Evolutionary conservation across 2,888 invertebrate species (phyloP).

Genomic region (Lottia gigantea): DNA sequence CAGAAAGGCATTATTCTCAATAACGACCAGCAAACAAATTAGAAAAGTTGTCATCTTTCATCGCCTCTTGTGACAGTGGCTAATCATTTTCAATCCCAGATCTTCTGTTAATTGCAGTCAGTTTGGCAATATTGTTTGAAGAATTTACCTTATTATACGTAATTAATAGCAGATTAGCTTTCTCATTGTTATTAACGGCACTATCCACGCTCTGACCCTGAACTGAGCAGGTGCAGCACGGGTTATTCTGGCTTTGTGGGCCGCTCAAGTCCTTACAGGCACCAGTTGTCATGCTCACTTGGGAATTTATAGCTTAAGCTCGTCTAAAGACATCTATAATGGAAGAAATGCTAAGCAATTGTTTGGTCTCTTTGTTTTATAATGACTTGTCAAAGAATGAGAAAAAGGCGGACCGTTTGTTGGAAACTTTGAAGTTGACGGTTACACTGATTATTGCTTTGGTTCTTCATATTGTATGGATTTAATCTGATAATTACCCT

Average conservation of each 20-base stretch:
- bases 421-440: constrained; percentile 15
- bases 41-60: background rate
- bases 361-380: constrained; percentile 16
- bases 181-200: constrained; percentile 11
- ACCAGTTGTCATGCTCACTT: constrained; percentile 18
- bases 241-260: constrained; percentile 17
- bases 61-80: no score
- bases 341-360: constrained; percentile 16
- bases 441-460: constrained; percentile 11
- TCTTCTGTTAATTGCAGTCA: background rate
- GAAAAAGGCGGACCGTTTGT: constrained; percentile 13
- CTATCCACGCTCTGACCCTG: constrained; percentile 15
- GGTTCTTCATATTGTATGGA: constrained; percentile 29
- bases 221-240: constrained; percentile 18
- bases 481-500: constrained; percentile 36
- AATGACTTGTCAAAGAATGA: constrained; percentile 22
- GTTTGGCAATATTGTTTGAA: constrained; percentile 7
- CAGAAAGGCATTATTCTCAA: background rate
- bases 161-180: background rate
- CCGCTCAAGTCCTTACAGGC: constrained; percentile 10
- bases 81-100: background rate
- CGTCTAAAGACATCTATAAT: constrained; percentile 20
- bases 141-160: constrained; percentile 10
- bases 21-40: background rate
- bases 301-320: constrained; percentile 18